Evolutionary conservation across 2,113 vertebrate species (phyloP).

Genomic region (Varanus salvator): DNA sequence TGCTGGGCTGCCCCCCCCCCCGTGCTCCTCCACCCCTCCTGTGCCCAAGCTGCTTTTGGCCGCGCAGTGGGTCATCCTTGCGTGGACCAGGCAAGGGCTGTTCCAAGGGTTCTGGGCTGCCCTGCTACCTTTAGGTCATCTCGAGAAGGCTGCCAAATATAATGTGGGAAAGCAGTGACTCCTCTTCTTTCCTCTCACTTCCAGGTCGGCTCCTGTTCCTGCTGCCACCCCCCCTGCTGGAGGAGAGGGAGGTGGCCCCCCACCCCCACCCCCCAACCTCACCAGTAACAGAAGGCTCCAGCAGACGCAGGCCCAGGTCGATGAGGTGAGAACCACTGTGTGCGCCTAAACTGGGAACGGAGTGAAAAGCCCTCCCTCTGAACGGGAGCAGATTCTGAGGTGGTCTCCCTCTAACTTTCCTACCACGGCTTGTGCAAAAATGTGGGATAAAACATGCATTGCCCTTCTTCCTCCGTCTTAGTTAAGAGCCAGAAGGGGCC

Average conservation of each 20-base stretch:
- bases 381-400: too few species aligned
- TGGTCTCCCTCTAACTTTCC: too few species aligned
- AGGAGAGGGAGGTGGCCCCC: conserved; percentile 37
- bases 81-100: too few species aligned
- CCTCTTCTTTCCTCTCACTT: too few species aligned
- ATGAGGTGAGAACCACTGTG: conserved; percentile 74
- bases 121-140: neutral
- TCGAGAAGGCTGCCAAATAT: neutral
- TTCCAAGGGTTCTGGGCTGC: neutral
- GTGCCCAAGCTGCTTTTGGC: too few species aligned
- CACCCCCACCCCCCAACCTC: conserved; percentile 50
- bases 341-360: neutral
- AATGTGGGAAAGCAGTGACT: neutral
- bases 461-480: too few species aligned
- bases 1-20: too few species aligned
- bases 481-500: too few species aligned
- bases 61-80: too few species aligned
- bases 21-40: too few species aligned
- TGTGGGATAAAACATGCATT: too few species aligned
- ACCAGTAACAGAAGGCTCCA: conserved; percentile 82
- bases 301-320: conserved; percentile 85
- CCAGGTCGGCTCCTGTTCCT: conserved; percentile 34
- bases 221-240: conserved; percentile 1
- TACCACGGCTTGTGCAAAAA: too few species aligned
- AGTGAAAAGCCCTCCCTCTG: neutral